Evolutionary conservation across 1,140 invertebrate species (phyloP), one percentile per base, ranked within the genome.

Genomic region (Nasonia longicornis): DNA sequence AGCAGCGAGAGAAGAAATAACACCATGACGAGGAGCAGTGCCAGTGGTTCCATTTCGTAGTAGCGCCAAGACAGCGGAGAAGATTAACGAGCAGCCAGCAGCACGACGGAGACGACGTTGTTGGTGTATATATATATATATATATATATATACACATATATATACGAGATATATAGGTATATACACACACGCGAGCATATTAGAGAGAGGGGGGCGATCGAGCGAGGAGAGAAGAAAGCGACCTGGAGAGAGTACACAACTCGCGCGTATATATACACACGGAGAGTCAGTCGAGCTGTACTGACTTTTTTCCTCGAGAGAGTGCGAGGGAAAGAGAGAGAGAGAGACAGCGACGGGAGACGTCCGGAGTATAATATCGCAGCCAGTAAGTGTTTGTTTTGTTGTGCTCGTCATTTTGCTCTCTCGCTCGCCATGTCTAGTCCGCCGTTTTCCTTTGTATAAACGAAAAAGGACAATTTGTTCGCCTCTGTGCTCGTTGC

Each of bases 151-250:
- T 58, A 58, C 3, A 38, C 42, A 70, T 20, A 70, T 35, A 70
- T 3, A 6, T 10, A 69, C 10, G 67, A 35, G 67, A 10, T 2
- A 26, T 16, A 48, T 48, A 16, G 3, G n/a, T 64, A 16, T 67
- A n/a, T 29, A 4, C 8, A n/a, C 22, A 29, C 22, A 12, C 10
- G 64, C 29, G 64, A 29, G 14, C 64, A 12, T 3, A 67, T 7
- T 26, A 6, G 35, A 72, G 26, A 22, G 71, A 14, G 10, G 16
- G 70, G 69, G 66, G 79, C 69, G 52, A 77, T 78, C 52, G 77
- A 67, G 77, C 38, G 63, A 70, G 45, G 77, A 82, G 77, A 80
- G 81, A 81, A 81, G 73, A 81, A 77, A 75, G 79, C 52, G 78
- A 76, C 76, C 69, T 76, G 75, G 76, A 72, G 79, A 78, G 42